Evolutionary conservation across 2,888 invertebrate genomes (phyloP), one percentile per base, ranked within the genome.

Genomic region (Lapara coniferarum): DNA sequence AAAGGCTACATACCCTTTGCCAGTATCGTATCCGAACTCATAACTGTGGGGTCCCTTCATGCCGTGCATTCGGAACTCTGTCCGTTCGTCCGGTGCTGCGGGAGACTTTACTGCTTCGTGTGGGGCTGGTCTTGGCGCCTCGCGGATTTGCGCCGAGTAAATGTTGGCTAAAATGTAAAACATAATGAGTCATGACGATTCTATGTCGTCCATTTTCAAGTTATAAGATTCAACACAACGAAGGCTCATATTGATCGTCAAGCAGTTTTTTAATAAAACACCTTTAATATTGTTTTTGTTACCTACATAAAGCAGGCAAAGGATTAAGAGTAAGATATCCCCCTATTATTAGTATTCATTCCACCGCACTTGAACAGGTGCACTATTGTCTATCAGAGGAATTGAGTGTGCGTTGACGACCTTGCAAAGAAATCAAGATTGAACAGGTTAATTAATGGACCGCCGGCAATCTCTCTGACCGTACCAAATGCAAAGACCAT

Each of bases 21-120:
- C 97, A 67, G 97, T 97, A 84, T 97, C 97, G 86, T 95, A 97
- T 80, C 97, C 97, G 88, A 97, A 97, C 87, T 97, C 96, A 87
- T 97, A 97, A 76, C 96, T 96, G 82, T 96, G 95, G 0, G 97
- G 97, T 59, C 97, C 97, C 77, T 96, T 95, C 90, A 97, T 96
- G 74, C 97, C 97, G 79, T 96, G 96, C 93, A 97, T 95, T 82
- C 97, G 96, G 93, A 97, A 97, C 84, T 96, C 95, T 6, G 96
- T 94, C 71, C 97, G 83, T 56, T 92, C 93, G n/a, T 89, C 91
- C 10, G 90, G 86, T 10, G 89, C 84, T 0, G 90, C 86, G 4
- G 81, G 79, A 5, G 80, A 78, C n/a, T 79, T 79, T 2, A 74
- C 77, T 30, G 81, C 81, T 63, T 73, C 76, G 49, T 81, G 78